phyloP scores from a whole-genome alignment of 2,113 vertebrate genomes.

The Melanocharis versteri region DNA sequence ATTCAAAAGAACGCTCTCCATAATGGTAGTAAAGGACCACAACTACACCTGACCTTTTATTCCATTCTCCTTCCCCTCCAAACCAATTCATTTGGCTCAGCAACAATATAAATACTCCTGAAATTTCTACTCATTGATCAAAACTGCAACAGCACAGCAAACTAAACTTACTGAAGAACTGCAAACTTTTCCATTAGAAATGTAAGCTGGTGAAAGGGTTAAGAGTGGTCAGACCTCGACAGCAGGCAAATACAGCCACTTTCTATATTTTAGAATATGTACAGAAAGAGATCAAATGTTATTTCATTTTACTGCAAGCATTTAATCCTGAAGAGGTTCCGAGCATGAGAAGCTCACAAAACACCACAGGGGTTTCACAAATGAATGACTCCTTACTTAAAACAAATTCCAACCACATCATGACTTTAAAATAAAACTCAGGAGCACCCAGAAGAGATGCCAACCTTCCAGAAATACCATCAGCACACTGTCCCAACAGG shows the following conservation, averaged over 20 bases:
- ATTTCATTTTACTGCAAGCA: neutral
- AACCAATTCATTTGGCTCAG: neutral
- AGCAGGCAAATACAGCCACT: slow-evolving; percentile 9
- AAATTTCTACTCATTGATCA: slow-evolving; percentile 42
- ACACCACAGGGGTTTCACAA: neutral
- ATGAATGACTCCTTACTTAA: neutral
- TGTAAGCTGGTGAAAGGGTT: slow-evolving; percentile 87
- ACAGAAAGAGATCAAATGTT: neutral
- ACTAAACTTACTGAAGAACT: slow-evolving; percentile 88
- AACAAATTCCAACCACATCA: neutral
- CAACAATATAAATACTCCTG: neutral
- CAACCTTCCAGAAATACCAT: neutral
- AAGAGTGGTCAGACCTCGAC: slow-evolving; percentile 61
- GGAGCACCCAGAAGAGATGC: neutral
- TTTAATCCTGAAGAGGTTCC: neutral
- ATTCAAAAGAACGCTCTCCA: neutral
- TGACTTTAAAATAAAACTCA: neutral
- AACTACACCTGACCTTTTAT: neutral
- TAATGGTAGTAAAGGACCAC: neutral
- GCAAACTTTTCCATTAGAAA: slow-evolving; percentile 80
- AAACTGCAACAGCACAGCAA: slow-evolving; percentile 69
- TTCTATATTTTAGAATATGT: neutral
- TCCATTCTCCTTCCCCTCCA: neutral
- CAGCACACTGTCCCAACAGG: neutral
- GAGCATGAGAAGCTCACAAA: neutral